Evolutionary conservation across 2,888 invertebrate genomes (phyloP).

Genomic region (Antheraea assamensis): DNA sequence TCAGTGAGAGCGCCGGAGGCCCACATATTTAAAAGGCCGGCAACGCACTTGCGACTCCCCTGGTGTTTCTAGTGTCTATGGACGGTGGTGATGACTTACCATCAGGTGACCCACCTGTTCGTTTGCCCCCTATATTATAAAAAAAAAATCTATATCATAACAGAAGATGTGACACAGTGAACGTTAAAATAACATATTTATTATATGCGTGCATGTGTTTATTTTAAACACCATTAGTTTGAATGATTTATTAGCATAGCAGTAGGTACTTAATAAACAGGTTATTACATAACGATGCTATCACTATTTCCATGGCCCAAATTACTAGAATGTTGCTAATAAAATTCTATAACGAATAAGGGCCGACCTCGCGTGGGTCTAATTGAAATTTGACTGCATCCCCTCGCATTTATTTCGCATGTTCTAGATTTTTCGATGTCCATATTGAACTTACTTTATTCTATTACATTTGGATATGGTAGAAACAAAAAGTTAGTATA

Average conservation of each 20-base stretch:
- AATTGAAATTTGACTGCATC: conserved; percentile 50
- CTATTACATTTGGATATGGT: background rate
- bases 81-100: too few relatives aligned
- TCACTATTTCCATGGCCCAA: conserved; percentile 18
- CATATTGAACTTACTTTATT: conserved; percentile 26
- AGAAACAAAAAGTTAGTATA: too few relatives aligned
- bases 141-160: too few relatives aligned
- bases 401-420: conserved; percentile 34
- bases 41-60: too few relatives aligned
- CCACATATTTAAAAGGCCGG: too few relatives aligned
- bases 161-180: background rate
- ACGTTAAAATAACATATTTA: background rate
- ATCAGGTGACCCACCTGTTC: too few relatives aligned
- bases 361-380: conserved; percentile 36
- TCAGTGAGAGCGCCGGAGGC: too few relatives aligned
- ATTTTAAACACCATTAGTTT: background rate
- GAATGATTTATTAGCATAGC: background rate
- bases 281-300: background rate
- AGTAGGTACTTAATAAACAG: conserved; percentile 2
- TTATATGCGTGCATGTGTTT: background rate
- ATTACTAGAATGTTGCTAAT: conserved; percentile 34
- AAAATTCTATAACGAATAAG: conserved; percentile 45
- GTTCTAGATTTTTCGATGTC: conserved; percentile 34
- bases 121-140: too few relatives aligned
- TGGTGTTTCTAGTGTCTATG: too few relatives aligned